Evolutionary conservation across 2,888 invertebrate species (phyloP).

Genomic region (Oxyteleia sp.): DNA sequence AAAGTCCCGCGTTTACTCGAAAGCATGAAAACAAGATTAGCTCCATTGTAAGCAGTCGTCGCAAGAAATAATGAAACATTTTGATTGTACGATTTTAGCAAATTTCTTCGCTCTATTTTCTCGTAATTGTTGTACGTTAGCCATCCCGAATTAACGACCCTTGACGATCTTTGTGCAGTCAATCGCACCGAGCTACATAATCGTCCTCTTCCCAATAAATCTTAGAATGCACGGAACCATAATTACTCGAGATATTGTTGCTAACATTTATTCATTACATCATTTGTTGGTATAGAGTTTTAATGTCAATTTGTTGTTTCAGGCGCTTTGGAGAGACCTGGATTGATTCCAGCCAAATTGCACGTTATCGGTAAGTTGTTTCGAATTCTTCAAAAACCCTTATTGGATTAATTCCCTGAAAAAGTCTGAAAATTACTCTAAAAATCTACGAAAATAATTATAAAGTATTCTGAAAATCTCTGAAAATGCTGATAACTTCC

Average conservation of each 20-base stretch:
- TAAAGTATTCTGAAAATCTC: too few species aligned
- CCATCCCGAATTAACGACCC: constrained; percentile 75
- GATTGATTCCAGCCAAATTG: constrained; percentile 34
- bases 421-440: too few species aligned
- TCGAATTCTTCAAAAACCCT: neutral
- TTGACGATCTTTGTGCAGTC: constrained; percentile 73
- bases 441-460: too few species aligned
- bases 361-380: constrained; percentile 54
- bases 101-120: constrained; percentile 68
- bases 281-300: constrained; percentile 23
- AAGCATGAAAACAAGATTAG: constrained; percentile 56
- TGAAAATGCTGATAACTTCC: too few species aligned
- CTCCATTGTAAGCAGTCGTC: constrained; percentile 45
- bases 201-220: constrained; percentile 67
- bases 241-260: constrained; percentile 38
- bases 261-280: constrained; percentile 36
- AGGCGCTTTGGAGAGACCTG: constrained; percentile 32
- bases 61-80: constrained; percentile 61
- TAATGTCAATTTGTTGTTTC: constrained; percentile 29
- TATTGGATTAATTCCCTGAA: too few species aligned
- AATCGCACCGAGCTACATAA: constrained; percentile 66
- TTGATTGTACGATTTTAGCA: constrained; percentile 64
- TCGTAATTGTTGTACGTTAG: constrained; percentile 60
- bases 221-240: constrained; percentile 43
- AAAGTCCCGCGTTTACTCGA: constrained; percentile 56